Evolutionary conservation across 2,888 invertebrate species (phyloP), one percentile per base, ranked within the genome.

Genomic region (Galerucella nymphaeae): DNA sequence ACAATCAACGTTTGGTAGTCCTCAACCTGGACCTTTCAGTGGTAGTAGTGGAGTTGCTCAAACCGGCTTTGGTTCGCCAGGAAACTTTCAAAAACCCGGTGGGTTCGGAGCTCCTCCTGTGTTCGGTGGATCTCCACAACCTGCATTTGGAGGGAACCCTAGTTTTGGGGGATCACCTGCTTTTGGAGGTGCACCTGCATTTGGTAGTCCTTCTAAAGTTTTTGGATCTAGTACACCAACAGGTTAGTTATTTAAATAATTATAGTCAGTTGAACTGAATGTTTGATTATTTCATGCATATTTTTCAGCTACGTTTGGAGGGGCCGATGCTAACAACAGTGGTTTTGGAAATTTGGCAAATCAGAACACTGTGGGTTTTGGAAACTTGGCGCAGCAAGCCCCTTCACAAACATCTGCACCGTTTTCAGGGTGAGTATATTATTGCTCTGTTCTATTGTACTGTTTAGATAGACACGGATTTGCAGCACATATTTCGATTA

Each of bases 311-410:
- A 87, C 86, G 73, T 90, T 90, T 83, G 89, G 88, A 23, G 78
- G 87, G 0, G 82, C 88, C 0, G 84, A 75, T 8, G 64, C 78
- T n/a, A 74, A 65, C 23, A 78, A 75, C 65, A 66, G 77, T 20
- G 90, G 90, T 57, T 92, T 92, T 85, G 91, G 91, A 80, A 91
- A 86, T 84, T 82, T 92, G 76, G 91, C 91, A 1, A 89, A 88
- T 53, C 91, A 91, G 83, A 90, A 90, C 81, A 91, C 91, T 1
- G 84, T 91, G 66, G 90, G 91, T 0, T 92, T 92, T 84, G 91
- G 91, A 62, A 90, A 89, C 82, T 83, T 92, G 38, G 91, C 91
- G 1, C 90, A 91, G 78, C 89, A 90, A 76, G 86, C 88, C 0
- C 83, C 81, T 50, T 79, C 81, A 66, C 83, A 85, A 42, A 85